Percentiles rank a stretch among this genome's conserved stretches.
Conservation (phyloP, 2,888 invertebrate genomes). For the Drosophila ochracea region DNA sequence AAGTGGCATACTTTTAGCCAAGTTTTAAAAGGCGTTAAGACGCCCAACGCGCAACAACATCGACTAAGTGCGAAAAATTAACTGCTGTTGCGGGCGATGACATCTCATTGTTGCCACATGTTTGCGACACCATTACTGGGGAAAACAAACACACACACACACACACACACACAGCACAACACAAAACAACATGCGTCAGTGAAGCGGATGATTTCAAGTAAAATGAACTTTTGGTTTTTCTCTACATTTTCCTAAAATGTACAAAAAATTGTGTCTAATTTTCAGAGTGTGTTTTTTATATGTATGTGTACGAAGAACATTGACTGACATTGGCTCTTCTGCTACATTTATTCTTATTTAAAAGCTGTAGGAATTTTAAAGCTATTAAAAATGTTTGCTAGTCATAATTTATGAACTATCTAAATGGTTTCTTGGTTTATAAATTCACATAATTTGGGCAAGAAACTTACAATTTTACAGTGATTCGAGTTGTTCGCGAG, state of each 20-base stretch:
- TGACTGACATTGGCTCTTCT: not conserved
- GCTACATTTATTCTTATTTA: not conserved
- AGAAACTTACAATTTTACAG: not conserved
- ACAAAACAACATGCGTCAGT: not conserved
- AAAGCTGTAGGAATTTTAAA: not conserved
- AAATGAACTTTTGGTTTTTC: not conserved
- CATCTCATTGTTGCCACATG: conserved; percentile 8
- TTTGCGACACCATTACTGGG: conserved; percentile 3
- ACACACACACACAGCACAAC: not conserved
- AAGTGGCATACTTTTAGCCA: conserved; percentile 39
- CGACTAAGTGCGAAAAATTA: conserved; percentile 52
- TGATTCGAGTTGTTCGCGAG: not conserved
- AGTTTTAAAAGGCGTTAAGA: conserved; percentile 49
- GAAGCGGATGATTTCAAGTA: not conserved
- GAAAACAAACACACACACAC: not conserved
- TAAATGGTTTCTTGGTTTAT: not conserved
- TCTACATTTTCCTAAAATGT: not conserved
- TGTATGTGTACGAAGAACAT: not conserved
- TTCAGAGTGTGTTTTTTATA: not conserved
- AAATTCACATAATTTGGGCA: not conserved
- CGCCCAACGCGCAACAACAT: conserved; percentile 29
- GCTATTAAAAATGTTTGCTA: not conserved
- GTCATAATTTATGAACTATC: not conserved
- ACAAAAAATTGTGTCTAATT: not conserved
- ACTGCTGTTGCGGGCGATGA: conserved; percentile 27